Base-by-base conservation (phyloP, 2,113 vertebrate species). In the Sapayoa aenigma region DNA sequence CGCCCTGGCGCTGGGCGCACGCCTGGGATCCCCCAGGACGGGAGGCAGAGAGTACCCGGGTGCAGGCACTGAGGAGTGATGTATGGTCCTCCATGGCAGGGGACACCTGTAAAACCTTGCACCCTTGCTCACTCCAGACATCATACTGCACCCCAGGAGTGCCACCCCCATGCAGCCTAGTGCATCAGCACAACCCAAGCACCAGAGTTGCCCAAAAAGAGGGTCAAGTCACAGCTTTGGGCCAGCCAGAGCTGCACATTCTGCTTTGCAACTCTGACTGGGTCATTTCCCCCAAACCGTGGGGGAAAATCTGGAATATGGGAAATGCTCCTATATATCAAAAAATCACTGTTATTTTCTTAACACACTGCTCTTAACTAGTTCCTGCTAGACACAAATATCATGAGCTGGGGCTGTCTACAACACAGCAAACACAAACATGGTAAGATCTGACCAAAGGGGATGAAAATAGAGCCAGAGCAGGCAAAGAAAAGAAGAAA, bases 401-500 rank as follows among this genome's bases (percentile, higher is more conserved):
- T 47, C 44, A 18, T 7, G 16, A 73, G 23, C 19, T 35, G 9
- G 31, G 21, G 27, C 19, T 65, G n/a, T 79, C 65, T 66, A 65
- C 53, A 59, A 44, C 60, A 79, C 14, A 82, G 33, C 37, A 77
- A 91, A 69, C 31, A 77, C 33, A 67, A 82, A 52, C 8, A 37
- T 4, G 4, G 12, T 4, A 7, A 2, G 6, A 2, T 25, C 75
- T 87, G 75, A 90, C 39, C 7, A 12, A 85, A 75, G 33, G 33
- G 24, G 52, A 74, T 19, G n/a, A 94, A 96, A 89, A 77, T 37
- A 94, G 62, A 91, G 78, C 55, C 68, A 96, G 39, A 83, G 88
- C 37, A 89, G 88, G 76, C 37, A 81, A 82, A 96, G 78, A 84
- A 90, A 92, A 92, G 77, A 68, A 84, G 68, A 49, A 94, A 90